Evolutionary conservation across 2,113 vertebrate genomes (phyloP).

Genomic region (Edolisoma coerulescens): DNA sequence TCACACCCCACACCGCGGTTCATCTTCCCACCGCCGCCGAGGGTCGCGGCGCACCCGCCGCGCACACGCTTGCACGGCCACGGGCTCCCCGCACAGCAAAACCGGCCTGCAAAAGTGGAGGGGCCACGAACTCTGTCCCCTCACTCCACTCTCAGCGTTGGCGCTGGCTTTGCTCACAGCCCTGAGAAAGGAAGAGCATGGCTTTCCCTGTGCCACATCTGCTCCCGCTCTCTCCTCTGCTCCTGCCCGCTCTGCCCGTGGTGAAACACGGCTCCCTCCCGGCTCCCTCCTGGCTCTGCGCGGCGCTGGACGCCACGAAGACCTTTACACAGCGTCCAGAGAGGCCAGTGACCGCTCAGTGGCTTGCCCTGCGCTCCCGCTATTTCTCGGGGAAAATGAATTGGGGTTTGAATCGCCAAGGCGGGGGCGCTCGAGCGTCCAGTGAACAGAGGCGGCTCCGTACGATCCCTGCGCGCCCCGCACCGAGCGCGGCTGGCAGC

Average conservation of each 20-base stretch:
- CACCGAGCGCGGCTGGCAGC: background rate
- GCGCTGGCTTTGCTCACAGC: background rate
- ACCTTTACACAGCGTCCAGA: background rate
- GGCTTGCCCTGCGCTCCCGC: background rate
- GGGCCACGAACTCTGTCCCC: background rate
- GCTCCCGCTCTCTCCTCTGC: background rate
- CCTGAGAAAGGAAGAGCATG: no score
- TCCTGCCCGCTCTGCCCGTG: background rate
- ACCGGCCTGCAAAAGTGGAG: background rate
- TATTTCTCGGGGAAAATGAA: background rate
- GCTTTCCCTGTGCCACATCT: background rate
- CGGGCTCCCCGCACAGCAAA: background rate
- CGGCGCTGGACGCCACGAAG: background rate
- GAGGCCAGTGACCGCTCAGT: accelerated
- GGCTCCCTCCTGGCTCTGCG: background rate
- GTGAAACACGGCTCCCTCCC: background rate
- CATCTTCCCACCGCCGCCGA: background rate
- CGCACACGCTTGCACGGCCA: background rate
- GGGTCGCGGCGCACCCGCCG: background rate
- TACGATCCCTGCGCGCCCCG: background rate
- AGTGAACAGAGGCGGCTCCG: background rate
- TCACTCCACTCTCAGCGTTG: background rate
- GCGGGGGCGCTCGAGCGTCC: background rate
- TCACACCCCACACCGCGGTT: accelerated
- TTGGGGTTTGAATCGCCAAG: background rate